Base-by-base conservation (phyloP, 2,797 vertebrate species). In the Prionace glauca region DNA sequence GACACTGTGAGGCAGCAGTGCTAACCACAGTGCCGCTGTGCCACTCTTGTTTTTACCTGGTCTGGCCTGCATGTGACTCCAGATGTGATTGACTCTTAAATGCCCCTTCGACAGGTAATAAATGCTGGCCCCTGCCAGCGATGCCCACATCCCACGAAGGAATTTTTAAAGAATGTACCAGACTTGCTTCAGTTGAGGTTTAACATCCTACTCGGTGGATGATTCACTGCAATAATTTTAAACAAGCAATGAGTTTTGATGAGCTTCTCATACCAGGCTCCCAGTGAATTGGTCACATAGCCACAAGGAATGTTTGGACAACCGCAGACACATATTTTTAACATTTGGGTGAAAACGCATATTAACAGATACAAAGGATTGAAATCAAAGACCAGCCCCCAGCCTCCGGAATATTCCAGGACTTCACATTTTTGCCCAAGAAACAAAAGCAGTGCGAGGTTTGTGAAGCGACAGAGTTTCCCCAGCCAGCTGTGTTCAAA, bases 251-350 rank as follows among this genome's bases (percentile, higher is more conserved):
- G 29, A 8, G 26, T 29, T 50, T 62, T 90, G 87, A 62, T 90
- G 87, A 90, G 32, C n/a, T 60, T 62, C 56, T 90, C 87, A 62
- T 16, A 12, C 87, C 87, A 11, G 32, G 29, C 29, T 90, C 29
- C 29, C 87, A 18, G 16, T 62, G 87, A 62, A 16, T 62, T 18
- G 87, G 87, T 62, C 56, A 62, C 29, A 60, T 0, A 0, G 8
- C 87, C 87, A 18, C 87, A 62, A 60, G 29, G 87, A 90, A 90
- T 90, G 87, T 90, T 90, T 62, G 60, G 62, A 90, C 29, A 62
- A 32, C 87, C 32, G 32, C 29, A 90, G 29, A 36, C 50, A 62
- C 11, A 88, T 88, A 56, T 60, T 9, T 88, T 88, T 62, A 12
- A 60, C 26, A 69, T 92, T 65, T 69, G 65, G 90, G 12, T 26